Percentiles rank a stretch among this genome's conserved stretches.
Conservation (phyloP, 2,797 vertebrate genomes). For the Squalus acanthias region DNA sequence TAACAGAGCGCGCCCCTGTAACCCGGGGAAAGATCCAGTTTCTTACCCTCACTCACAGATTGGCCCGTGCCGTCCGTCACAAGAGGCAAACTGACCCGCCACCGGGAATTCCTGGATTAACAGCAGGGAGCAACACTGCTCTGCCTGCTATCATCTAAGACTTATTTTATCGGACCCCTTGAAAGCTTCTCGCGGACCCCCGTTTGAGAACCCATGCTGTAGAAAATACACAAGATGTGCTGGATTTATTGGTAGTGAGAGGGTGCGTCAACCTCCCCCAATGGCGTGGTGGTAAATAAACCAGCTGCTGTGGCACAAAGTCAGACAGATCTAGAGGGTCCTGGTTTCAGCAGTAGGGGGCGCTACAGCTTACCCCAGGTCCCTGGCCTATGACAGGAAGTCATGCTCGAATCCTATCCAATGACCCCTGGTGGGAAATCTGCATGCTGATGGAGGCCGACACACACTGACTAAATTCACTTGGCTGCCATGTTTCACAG, state of each 20-base stretch:
- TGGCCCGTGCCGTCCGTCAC: too few species aligned
- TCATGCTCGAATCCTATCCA: not conserved
- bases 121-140: too few species aligned
- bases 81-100: too few species aligned
- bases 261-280: not conserved
- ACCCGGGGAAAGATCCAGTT: too few species aligned
- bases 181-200: too few species aligned
- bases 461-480: not conserved
- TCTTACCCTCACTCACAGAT: too few species aligned
- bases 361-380: not conserved
- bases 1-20: too few species aligned
- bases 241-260: not conserved
- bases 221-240: not conserved
- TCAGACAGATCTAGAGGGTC: not conserved
- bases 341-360: not conserved
- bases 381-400: not conserved
- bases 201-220: too few species aligned
- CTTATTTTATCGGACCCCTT: too few species aligned
- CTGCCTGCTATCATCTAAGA: too few species aligned
- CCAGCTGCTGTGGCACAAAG: not conserved
- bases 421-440: not conserved
- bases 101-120: too few species aligned
- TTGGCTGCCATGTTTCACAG: not conserved
- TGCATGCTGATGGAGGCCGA: not conserved
- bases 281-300: not conserved